A percentile compares a stretch with the other conserved stretches of the same genome.
phyloP scores from a whole-genome alignment of 2,888 invertebrate species.

The Silvanus unidentatus region DNA sequence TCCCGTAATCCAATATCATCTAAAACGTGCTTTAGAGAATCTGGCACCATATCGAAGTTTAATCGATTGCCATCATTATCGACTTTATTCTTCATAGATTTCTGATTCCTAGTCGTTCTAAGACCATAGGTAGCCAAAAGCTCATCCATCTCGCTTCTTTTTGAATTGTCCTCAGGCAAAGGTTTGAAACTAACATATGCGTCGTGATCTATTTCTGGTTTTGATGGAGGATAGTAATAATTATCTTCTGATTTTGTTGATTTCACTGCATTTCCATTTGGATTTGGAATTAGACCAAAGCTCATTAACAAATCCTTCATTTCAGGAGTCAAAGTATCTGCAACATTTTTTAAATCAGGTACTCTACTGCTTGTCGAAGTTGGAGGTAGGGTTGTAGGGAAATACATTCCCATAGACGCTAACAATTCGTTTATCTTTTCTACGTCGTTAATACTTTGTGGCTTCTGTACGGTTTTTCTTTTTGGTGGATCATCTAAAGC shows the following conservation, averaged over 20 bases:
- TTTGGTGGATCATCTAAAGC: constrained; percentile 12
- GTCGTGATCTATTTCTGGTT: constrained; percentile 35
- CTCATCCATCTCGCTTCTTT: constrained; percentile 41
- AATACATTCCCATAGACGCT: constrained; percentile 45
- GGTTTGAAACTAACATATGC: constrained; percentile 44
- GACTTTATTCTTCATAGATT: constrained; percentile 15
- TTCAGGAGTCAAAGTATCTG: constrained; percentile 41
- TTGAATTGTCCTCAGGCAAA: constrained; percentile 35
- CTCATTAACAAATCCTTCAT: constrained; percentile 46
- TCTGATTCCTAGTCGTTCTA: constrained; percentile 26
- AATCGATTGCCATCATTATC: constrained; percentile 12
- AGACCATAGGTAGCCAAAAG: constrained; percentile 41
- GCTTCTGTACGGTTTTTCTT: constrained; percentile 5
- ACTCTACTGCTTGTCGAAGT: constrained; percentile 28
- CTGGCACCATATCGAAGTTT: constrained; percentile 41
- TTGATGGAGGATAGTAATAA: constrained; percentile 25
- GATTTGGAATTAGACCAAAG: constrained; percentile 45
- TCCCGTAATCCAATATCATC: constrained; percentile 39
- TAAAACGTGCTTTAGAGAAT: constrained; percentile 36
- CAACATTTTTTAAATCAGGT: constrained; percentile 40
- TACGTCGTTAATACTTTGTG: constrained; percentile 15
- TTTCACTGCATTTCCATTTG: constrained; percentile 22
- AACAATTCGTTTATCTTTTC: constrained; percentile 40
- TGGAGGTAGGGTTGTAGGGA: constrained; percentile 1
- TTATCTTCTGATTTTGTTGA: not conserved